These are phyloP conservation scores for Miniopterus natalensis DNA, from an alignment of 2,113 vertebrate species.

Conservation along the genomic window DNA sequence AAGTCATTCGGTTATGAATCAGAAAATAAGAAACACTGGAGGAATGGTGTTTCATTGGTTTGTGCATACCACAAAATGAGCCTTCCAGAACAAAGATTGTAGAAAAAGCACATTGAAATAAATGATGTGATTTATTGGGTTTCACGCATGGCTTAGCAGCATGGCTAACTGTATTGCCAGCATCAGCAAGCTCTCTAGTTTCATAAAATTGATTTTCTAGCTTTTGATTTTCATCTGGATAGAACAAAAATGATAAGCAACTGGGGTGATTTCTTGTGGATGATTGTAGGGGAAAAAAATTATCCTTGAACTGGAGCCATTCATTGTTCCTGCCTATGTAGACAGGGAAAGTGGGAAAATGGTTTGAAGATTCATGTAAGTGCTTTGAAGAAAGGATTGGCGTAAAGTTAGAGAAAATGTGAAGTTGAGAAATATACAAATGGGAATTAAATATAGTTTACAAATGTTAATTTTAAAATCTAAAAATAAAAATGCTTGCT, in stretches of 20 bases:
- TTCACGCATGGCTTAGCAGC: slow-evolving; percentile 70
- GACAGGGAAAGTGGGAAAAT: slow-evolving; percentile 47
- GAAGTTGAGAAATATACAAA: slow-evolving; percentile 32
- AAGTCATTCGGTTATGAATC: slow-evolving; percentile 40
- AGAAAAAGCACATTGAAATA: slow-evolving; percentile 65
- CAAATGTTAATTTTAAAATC: slow-evolving; percentile 44
- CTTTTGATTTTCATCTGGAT: slow-evolving; percentile 75
- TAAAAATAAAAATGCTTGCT: background rate
- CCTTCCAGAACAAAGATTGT: slow-evolving; percentile 65
- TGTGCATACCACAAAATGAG: background rate
- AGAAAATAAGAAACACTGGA: slow-evolving; percentile 46
- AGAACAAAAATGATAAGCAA: slow-evolving; percentile 61
- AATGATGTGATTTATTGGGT: slow-evolving; percentile 69
- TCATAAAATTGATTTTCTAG: slow-evolving; percentile 77
- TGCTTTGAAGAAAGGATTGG: slow-evolving; percentile 48
- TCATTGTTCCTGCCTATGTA: slow-evolving; percentile 2
- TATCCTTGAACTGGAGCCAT: slow-evolving; percentile 2
- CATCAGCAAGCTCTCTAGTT: slow-evolving; percentile 63
- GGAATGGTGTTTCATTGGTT: slow-evolving; percentile 53
- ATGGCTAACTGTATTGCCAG: slow-evolving; percentile 39
- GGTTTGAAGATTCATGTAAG: slow-evolving; percentile 24
- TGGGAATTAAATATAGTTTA: slow-evolving; percentile 46
- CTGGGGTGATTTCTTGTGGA: slow-evolving; percentile 23
- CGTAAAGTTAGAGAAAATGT: slow-evolving; percentile 53
- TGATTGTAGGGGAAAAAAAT: slow-evolving; percentile 52